Base-by-base conservation (phyloP, 2,888 invertebrate species). In the Calliphora vomitoria region DNA sequence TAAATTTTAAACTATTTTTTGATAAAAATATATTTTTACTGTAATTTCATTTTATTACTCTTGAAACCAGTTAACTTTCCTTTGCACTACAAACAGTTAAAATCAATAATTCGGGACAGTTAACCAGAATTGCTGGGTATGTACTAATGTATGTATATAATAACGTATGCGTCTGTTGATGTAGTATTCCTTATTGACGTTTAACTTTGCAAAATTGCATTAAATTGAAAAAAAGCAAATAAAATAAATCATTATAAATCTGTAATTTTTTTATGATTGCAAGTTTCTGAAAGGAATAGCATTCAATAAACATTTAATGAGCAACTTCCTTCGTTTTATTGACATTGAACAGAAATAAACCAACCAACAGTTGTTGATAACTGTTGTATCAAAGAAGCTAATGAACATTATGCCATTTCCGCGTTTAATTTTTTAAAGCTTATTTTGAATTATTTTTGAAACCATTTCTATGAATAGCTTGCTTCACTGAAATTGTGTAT, bases 311-410 rank as follows among this genome's bases (percentile, higher is more conserved):
- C 6, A 60, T 60, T 71, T 44, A 60, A 74, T 18, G 58, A 11
- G 11, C 74, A 74, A 74, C 74, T 74, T 74, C 74, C 74, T 74
- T 74, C n/a, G 25, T 60, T 74, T 74, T 74, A 74, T 55, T 74
- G 58, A 8, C 20, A 74, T 25, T 44, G 41, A 74, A 44, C 10
- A 44, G 8, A 20, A 90, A 11, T 50, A 18, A 31, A n/a, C 13
- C 15, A 60, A 60, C 25, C 20, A 58, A 25, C 20, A 13, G 55
- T 58, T 1, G 8, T 25, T 18, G 4, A 3, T 53, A 53, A n/a
- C 53, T n/a, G 18, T 53, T 1, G n/a, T 15, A 53, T 6, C 18
- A 18, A 53, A 13, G 53, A 53, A 53, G n/a, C 15, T 8, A 5
- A 18, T 18, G 18, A 53, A 18, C n/a, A 53, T 53, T 53, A n/a